phyloP scores from a whole-genome alignment of 2,797 vertebrate species.

The Chrosomus eos region DNA sequence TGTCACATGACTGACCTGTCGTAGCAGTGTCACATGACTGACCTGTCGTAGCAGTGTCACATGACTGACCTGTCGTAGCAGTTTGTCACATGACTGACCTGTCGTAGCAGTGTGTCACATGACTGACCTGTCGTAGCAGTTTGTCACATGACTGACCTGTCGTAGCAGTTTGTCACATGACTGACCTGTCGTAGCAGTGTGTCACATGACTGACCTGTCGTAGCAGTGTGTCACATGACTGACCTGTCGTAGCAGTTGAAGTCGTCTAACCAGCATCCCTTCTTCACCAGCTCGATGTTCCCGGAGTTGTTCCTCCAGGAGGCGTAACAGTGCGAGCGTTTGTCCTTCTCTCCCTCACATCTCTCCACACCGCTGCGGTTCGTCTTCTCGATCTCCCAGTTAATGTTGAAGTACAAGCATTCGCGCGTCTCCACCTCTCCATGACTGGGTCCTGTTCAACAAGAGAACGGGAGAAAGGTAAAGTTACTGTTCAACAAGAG shows the following conservation, averaged over 20 bases:
- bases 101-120: too few relatives aligned
- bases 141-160: too few relatives aligned
- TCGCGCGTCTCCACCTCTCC: slow-evolving; percentile 84
- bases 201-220: too few relatives aligned
- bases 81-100: too few relatives aligned
- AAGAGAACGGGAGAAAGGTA: background rate
- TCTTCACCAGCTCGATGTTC: slow-evolving; percentile 91
- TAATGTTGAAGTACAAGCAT: slow-evolving; percentile 93
- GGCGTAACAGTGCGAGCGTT: slow-evolving; percentile 93
- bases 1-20: background rate
- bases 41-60: too few relatives aligned
- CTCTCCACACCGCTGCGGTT: slow-evolving; percentile 91
- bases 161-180: too few relatives aligned
- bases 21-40: too few relatives aligned
- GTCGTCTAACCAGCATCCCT: slow-evolving; percentile 97
- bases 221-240: slow-evolving; percentile 17
- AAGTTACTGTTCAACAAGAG: too few relatives aligned
- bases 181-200: too few relatives aligned
- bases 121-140: too few relatives aligned
- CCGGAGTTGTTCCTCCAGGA: slow-evolving; percentile 95
- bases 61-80: too few relatives aligned
- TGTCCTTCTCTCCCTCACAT: slow-evolving; percentile 91
- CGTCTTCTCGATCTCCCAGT: slow-evolving; percentile 93
- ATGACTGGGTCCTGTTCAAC: slow-evolving; percentile 78
- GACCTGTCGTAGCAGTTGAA: slow-evolving; percentile 98